Base-by-base conservation (phyloP, 2,113 vertebrate species). In the Nicator chloris region DNA sequence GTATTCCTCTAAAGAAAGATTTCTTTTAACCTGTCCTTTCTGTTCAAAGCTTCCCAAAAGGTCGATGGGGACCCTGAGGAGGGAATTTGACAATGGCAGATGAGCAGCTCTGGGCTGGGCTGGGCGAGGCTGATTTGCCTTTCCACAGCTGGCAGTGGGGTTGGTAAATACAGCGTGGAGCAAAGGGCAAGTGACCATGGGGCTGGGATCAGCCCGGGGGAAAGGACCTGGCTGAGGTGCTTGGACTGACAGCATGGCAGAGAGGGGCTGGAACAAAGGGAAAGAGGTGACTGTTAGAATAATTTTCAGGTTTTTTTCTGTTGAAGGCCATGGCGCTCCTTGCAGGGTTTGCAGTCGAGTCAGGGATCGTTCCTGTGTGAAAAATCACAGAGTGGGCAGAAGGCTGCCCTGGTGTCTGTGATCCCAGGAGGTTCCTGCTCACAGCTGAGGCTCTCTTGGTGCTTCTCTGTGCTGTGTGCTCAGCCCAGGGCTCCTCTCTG, bases 381-480 rank as follows among this genome's bases (percentile, higher is more conserved):
- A 45, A 6, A 42, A 9, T 5, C 51, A 10, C 39, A 57, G n/a
- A 19, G 10, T 15, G 5, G 59, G 63, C 35, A 80, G n/a, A 76
- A 78, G 40, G 39, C 33, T 10, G 1, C 1, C 18, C 31, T 39
- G 30, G 31, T 3, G 10, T 24, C 23, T 51, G n/a, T 35, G 60
- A 19, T 57, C 15, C 63, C 27, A 0, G 1, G 33, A 44, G 33
- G 47, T 7, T 71, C 7, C 63, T 40, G 49, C 70, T 49, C 2
- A 0, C 47, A 15, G 70, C 53, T n/a, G 57, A 57, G 64, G 35
- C 33, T 63, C 15, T n/a, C 72, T 0, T 0, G 4, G 33, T 24
- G 45, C 13, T 23, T 42, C 6, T 10, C 19, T 24, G 39, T 5
- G 28, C 17, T 7, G 15, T 71, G 27, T 73, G 56, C 37, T 40